Evolutionary conservation across 1,140 invertebrate genomes (phyloP), one percentile per base, ranked within the genome.

Genomic region (Heliconius hewitsoni): DNA sequence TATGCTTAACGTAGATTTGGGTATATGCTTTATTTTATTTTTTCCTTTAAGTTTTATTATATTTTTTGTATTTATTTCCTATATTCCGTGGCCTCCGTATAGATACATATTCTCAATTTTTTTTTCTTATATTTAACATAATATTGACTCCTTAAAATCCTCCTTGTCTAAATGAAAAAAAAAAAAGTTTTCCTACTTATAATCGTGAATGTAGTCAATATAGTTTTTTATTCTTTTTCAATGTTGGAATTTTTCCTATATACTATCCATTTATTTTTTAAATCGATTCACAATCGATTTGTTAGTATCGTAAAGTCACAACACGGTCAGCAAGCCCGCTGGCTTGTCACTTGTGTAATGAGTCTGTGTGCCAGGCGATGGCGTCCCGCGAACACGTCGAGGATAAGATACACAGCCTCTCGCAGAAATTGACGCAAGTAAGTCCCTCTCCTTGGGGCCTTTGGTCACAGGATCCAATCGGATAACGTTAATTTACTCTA

Each of bases 381-480:
- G 95, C 95, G 93, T 95, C 95, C 84, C 95, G 96, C 90, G 96
- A 96, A 83, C 95, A 95, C 94, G 95, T 95, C 91, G 96, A 96
- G 93, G 96, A 96, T 95, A 96, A 96, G 95, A 96, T 96, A 89
- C 95, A 96, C 94, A 90, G 94, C 92, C 95, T 96, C 90, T 95
- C 95, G 90, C 95, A 96, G 95, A 96, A 96, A 94, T 94, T 96
- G 89, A 95, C 94, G 92, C 95, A 96, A 95, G 96, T 96, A 96
- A 96, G 96, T 96, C 91, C 85, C 83, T 50, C 74, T 70, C 55
- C 74, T 19, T 50, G 23, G 57, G 42, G 60, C 27, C 42, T 37
- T 76, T 50, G 74, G 74, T 76, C 74, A 76, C 74, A 42, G 19
- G 9, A 8, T 57, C 55, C 8, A 23, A n/a, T 57, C 55, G 55